Evolutionary conservation across 2,113 vertebrate genomes (phyloP).

Genomic region (Crotalus helleri): DNA sequence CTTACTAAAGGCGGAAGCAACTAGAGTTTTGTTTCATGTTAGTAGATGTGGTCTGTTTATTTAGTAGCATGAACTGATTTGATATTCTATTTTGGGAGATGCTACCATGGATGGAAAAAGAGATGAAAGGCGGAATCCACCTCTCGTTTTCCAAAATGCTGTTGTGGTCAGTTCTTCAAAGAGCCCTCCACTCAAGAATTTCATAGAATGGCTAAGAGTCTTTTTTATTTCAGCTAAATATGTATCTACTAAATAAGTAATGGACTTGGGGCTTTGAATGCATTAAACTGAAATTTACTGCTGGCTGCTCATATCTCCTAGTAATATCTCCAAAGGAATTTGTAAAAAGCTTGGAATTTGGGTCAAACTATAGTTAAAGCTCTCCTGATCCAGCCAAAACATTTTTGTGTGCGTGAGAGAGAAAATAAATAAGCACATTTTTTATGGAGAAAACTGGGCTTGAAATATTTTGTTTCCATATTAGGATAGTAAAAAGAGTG

Average conservation of each 20-base stretch:
- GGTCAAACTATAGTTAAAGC: neutral
- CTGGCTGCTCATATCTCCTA: neutral
- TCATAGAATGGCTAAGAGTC: neutral
- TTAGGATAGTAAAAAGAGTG: constrained; percentile 39
- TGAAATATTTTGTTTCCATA: constrained; percentile 43
- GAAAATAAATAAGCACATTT: constrained; percentile 31
- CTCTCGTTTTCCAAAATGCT: neutral
- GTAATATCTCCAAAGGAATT: neutral
- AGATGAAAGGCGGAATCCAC: neutral
- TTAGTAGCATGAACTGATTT: neutral
- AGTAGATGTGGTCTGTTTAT: neutral
- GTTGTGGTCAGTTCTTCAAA: neutral
- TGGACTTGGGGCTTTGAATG: neutral
- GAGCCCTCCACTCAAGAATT: neutral
- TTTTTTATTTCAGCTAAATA: neutral
- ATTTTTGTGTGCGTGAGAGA: constrained; percentile 26
- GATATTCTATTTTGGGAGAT: neutral
- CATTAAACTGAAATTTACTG: neutral
- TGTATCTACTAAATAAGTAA: neutral
- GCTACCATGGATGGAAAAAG: neutral
- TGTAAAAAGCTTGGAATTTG: constrained; percentile 15
- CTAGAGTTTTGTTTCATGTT: neutral
- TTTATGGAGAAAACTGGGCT: constrained; percentile 8
- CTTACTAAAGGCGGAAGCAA: neutral
- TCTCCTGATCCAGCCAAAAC: constrained; percentile 33